Evolutionary conservation across 1,140 invertebrate genomes (phyloP).

Genomic region (Hestina assimilis): DNA sequence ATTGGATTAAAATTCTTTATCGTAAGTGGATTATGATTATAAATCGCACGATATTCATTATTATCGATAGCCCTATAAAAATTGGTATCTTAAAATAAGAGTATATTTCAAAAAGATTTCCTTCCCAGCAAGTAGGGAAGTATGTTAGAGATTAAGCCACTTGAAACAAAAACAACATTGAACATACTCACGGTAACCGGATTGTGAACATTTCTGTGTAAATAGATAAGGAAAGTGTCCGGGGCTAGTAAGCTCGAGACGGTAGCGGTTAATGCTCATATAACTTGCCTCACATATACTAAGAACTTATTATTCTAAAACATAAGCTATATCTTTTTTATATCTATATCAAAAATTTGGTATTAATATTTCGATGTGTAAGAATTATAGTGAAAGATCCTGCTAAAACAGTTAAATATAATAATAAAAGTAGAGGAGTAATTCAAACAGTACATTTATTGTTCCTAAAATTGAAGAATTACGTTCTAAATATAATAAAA

Average conservation of each 20-base stretch:
- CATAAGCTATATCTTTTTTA: background rate
- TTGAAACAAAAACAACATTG: constrained; percentile 18
- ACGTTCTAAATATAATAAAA: too few species aligned
- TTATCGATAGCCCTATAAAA: too few species aligned
- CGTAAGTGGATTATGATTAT: too few species aligned
- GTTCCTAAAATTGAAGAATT: too few species aligned
- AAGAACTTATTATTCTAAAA: background rate
- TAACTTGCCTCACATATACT: constrained; percentile 5
- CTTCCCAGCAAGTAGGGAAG: background rate
- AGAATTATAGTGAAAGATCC: too few species aligned
- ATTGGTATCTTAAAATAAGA: background rate
- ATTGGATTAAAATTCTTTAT: too few species aligned
- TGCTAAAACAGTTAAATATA: too few species aligned
- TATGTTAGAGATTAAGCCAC: constrained; percentile 4
- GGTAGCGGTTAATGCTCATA: constrained; percentile 10
- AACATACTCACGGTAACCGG: constrained; percentile 10
- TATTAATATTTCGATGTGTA: too few species aligned
- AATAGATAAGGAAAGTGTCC: constrained; percentile 27
- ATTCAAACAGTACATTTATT: too few species aligned
- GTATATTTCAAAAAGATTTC: background rate
- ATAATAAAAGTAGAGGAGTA: too few species aligned
- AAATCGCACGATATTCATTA: too few species aligned
- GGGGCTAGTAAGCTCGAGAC: constrained; percentile 19
- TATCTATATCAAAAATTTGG: too few species aligned
- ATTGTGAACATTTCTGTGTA: constrained; percentile 26